Base-by-base conservation (phyloP, 1,140 invertebrate species). In the Aleiodes sp. region DNA sequence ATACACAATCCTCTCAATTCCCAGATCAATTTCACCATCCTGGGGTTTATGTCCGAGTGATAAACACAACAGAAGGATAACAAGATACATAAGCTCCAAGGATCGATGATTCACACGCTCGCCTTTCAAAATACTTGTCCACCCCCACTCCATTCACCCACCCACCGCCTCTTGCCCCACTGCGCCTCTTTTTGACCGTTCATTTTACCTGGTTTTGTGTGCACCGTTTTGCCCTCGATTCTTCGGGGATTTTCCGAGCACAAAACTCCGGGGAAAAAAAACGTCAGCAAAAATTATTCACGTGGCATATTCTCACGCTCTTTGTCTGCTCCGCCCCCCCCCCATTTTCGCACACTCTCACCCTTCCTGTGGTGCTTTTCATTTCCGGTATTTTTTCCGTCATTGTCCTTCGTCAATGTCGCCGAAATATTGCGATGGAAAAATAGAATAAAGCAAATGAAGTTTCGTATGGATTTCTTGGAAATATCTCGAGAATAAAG, bases 231-330 rank as follows among this genome's bases (percentile, higher is more conserved):
- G 21, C 46, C 16, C 26, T 19, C 46, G 16, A 52, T 52, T 52
- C 46, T 52, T 16, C 46, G 9, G 46, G 46, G 46, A 52, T 52
- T 52, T 52, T 21, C 9, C 21, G 46, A 52, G n/a, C n/a, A n/a
- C n/a, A 52, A 52, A 52, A 52, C 46, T 21, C 46, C n/a, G n/a
- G n/a, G n/a, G n/a, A n/a, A n/a, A n/a, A n/a, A 14, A 24, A 59
- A 28, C 56, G n/a, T 28, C 56, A 59, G 56, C 56, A 59, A 59
- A 59, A 16, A 59, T 14, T 14, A 24, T 14, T 28, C 56, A 59
- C 56, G 56, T 59, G 56, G 56, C 16, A 10, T 59, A 28, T 59
- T 59, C 56, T 59, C 56, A 59, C 26, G 56, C 56, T 59, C n/a
- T 12, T 31, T 26, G n/a, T 14, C 24, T 31, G n/a, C 9, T 59